These are phyloP conservation scores for Dilophus febrilis DNA, from an alignment of 2,888 invertebrate genomes.

Conservation along the genomic window DNA sequence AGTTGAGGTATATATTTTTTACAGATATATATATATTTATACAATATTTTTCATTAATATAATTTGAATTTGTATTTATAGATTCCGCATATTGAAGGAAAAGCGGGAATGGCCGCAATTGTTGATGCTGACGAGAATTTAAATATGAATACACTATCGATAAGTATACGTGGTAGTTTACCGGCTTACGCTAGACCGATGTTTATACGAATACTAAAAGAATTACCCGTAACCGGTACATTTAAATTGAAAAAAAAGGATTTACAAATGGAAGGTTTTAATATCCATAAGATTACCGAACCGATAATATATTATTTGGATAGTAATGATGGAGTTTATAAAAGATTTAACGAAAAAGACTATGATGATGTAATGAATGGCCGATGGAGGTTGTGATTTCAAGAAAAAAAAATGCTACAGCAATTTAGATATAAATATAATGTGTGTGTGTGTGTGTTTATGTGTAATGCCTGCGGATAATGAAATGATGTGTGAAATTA, in stretches of 20 bases:
- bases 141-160: conserved; percentile 40
- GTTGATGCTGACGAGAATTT: conserved; percentile 47
- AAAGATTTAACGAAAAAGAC: conserved; percentile 31
- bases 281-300: conserved; percentile 53
- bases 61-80: conserved; percentile 24
- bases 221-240: conserved; percentile 72
- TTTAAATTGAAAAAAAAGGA: conserved; percentile 85
- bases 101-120: conserved; percentile 87
- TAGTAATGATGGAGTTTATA: conserved; percentile 31
- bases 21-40: no score
- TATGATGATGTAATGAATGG: conserved; percentile 34
- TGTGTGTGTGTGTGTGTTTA: no score
- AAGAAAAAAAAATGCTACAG: no score
- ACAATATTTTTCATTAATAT: conserved; percentile 1
- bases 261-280: conserved; percentile 69
- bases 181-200: conserved; percentile 79
- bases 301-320: conserved; percentile 55
- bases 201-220: conserved; percentile 62
- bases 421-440: no score
- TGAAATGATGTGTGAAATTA: no score
- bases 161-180: conserved; percentile 50
- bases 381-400: conserved; percentile 36
- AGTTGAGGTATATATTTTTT: conserved; percentile 50
- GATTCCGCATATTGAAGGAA: conserved; percentile 66
- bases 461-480: no score